Base-by-base conservation (phyloP, 2,797 vertebrate species). In the Crax fasciolata region DNA sequence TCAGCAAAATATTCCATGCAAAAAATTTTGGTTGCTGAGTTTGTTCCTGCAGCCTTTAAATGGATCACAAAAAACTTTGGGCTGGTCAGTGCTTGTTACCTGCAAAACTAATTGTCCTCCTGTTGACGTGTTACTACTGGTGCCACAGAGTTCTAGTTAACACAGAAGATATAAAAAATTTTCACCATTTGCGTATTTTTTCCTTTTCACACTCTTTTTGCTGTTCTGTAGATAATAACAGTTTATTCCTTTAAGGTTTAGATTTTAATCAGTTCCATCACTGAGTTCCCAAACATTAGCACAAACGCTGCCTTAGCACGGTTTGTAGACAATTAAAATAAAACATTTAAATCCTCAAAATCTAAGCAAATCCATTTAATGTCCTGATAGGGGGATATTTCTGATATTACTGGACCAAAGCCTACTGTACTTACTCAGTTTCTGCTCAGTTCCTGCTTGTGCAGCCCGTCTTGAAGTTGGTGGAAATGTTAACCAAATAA, bases 191-290 rank as follows among this genome's bases (percentile, higher is more conserved):
- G 27, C 72, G 0, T 15, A 4, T 80, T 88, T 86, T 23, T 54
- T 84, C 35, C 41, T 74, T 70, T 80, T 84, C 73, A 51, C 14
- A 74, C 43, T 11, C 3, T 91, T 84, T 72, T 48, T 62, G 17
- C 20, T 66, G 14, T 77, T 92, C 58, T 27, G 5, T 83, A 95
- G 84, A 83, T 57, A 80, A 74, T 52, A 87, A 28, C 27, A 25
- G 28, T 46, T 92, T 94, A 72, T 72, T 87, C 23, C 1, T 43
- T 72, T 75, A 72, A 59, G 73, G 82, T 73, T 28, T 8, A 55
- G 43, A 62, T 93, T 93, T 95, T 80, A 80, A 61, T 75, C 49
- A 44, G 39, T 72, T 93, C 49, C 38, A 51, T 49, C 17, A 41
- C 1, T 73, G 52, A 75, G 35, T 44, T 52, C 71, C 81, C 55